Base-by-base conservation (phyloP, 2,888 invertebrate species). In the Seira sanloemensis region DNA sequence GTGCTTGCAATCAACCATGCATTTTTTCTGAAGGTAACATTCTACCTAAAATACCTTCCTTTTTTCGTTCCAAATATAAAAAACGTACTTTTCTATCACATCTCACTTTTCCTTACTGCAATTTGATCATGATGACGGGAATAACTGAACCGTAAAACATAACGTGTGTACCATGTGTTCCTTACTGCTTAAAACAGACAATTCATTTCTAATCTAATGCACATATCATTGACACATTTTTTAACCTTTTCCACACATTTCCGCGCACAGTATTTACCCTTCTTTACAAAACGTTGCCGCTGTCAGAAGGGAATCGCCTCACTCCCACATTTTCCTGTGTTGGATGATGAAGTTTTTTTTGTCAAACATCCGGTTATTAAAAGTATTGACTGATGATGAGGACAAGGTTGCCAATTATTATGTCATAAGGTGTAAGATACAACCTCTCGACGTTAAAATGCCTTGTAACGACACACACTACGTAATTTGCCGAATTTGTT, bases 141-240 rank as follows among this genome's bases (percentile, higher is more conserved):
- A 37, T 12, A 73, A 78, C 79, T 73, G 67, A 79, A 79, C 67
- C 73, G 21, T 37, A 73, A 37, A 37, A 73, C 79, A 21, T n/a
- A 79, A 37, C 37, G 72, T 73, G 54, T 37, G 37, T 37, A 37
- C 73, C 79, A 79, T 79, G 79, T 79, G 79, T 73, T 79, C 54
- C 4, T 12, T 12, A 7, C 37, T 12, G 4, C 37, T 73, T 79
- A 66, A 23, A 46, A 62, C 18, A 37, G 4, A 37, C 12, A 4
- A 12, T 37, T 4, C 37, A 7, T 73, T 58, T 72, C 24, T 78
- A 37, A 37, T 65, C 27, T 24, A 66, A 79, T 79, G 79, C 79
- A 79, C 79, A 79, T 73, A 79, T 79, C 79, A 79, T 79, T 79
- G 79, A 79, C 79, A 79, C 73, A 79, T 67, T 72, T 78, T 68